Percentiles rank a stretch among this genome's conserved stretches.
Conservation (phyloP, 1,140 invertebrate species). For the Drosophila pachea region DNA sequence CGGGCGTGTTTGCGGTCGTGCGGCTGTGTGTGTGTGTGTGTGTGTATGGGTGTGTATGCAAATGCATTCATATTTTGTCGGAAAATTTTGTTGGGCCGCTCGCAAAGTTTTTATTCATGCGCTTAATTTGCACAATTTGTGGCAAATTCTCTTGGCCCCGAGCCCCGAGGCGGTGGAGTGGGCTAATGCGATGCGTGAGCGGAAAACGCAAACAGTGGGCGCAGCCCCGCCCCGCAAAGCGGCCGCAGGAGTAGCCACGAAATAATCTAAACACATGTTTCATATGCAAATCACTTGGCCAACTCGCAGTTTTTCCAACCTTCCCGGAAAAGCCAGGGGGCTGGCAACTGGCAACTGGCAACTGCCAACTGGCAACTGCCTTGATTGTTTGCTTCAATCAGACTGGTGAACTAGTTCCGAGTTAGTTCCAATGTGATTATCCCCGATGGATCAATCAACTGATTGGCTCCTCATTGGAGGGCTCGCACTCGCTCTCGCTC, state of each 20-base stretch:
- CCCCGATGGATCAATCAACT: too few relatives aligned
- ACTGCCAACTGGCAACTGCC: too few relatives aligned
- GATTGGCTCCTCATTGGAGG: too few relatives aligned
- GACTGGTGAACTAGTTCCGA: too few relatives aligned
- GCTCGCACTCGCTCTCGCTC: too few relatives aligned
- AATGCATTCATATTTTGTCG: slow-evolving; percentile 25
- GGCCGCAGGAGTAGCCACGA: not conserved
- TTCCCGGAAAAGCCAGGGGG: not conserved
- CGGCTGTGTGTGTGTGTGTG: not conserved
- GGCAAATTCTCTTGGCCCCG: slow-evolving; percentile 29
- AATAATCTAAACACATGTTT: slow-evolving; percentile 8
- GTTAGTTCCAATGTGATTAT: too few relatives aligned
- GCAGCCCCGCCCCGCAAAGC: not conserved
- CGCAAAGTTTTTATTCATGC: slow-evolving; percentile 25
- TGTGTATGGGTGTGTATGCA: slow-evolving; percentile 5
- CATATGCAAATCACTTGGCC: slow-evolving; percentile 4
- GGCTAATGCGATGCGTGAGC: slow-evolving; percentile 16
- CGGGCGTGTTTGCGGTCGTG: not conserved
- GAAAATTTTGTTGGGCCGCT: slow-evolving; percentile 9
- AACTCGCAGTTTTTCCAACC: not conserved
- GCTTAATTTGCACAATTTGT: slow-evolving; percentile 54
- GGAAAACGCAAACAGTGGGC: slow-evolving; percentile 8
- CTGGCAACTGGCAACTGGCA: too few relatives aligned
- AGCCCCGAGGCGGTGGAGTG: not conserved
- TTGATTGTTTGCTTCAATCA: not conserved